A percentile compares a stretch with the other conserved stretches of the same genome.
These are phyloP conservation scores for Orcinus orca DNA, from an alignment of 2,113 vertebrate species.

Conservation along the genomic window DNA sequence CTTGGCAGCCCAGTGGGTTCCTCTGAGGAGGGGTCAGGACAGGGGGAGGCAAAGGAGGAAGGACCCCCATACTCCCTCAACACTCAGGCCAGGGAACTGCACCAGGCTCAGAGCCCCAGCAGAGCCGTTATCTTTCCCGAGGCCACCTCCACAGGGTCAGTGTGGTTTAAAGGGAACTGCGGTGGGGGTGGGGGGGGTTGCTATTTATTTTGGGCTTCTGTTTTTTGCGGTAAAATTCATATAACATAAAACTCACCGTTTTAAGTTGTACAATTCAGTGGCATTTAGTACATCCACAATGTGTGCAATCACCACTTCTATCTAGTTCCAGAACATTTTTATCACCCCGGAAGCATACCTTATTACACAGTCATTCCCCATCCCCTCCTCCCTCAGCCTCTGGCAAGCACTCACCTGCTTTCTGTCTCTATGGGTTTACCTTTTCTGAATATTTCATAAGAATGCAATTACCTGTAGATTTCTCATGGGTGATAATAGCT, in stretches of 20 bases:
- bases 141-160: not conserved
- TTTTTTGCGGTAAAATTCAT: not conserved
- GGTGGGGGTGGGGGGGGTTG: accelerated
- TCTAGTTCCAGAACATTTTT: not conserved
- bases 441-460: not conserved
- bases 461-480: not conserved
- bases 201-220: not conserved
- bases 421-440: not conserved
- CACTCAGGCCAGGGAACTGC: not conserved
- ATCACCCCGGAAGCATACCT: not conserved
- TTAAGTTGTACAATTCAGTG: not conserved
- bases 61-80: not conserved
- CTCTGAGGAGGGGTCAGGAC: not conserved
- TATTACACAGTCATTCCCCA: not conserved
- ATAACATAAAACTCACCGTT: not conserved
- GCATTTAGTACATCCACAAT: not conserved
- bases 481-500: not conserved
- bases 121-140: not conserved
- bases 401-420: not conserved
- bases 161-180: not conserved
- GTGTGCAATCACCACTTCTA: not conserved
- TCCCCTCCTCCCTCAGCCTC: not conserved
- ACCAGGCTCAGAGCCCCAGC: not conserved
- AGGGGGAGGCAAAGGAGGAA: not conserved
- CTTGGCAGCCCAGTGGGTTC: not conserved